Evolutionary conservation across 2,888 invertebrate genomes (phyloP).

Genomic region (Galerucella pusilla): DNA sequence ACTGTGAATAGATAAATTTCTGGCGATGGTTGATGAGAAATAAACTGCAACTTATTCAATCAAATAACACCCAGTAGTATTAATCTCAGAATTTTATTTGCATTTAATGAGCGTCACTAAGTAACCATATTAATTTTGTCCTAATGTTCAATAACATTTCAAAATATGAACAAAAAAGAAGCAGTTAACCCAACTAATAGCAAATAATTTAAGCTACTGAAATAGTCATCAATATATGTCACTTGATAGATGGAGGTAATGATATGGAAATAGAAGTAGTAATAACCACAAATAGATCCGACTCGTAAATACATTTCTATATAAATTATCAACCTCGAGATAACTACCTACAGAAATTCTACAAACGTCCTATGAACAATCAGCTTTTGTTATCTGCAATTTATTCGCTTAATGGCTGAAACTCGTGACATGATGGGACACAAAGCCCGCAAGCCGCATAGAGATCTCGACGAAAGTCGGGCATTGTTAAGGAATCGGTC

Average conservation of each 20-base stretch:
- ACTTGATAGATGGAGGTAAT: constrained; percentile 16
- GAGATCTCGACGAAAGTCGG: constrained; percentile 47
- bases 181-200: constrained; percentile 4
- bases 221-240: constrained; percentile 16
- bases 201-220: constrained; percentile 1
- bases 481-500: constrained; percentile 49
- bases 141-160: neutral
- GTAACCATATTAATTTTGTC: neutral
- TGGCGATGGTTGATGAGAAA: too few species aligned
- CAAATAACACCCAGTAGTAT: too few species aligned
- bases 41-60: too few species aligned
- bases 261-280: constrained; percentile 29
- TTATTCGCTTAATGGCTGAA: constrained; percentile 47
- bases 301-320: constrained; percentile 27
- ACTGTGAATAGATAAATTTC: too few species aligned
- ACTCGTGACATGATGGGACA: constrained; percentile 44
- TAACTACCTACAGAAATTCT: constrained; percentile 22
- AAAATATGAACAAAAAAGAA: neutral
- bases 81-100: neutral
- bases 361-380: constrained; percentile 44
- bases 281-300: constrained; percentile 24
- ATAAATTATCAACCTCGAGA: constrained; percentile 26
- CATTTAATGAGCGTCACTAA: neutral
- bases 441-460: constrained; percentile 43
- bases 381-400: constrained; percentile 48